Base-by-base conservation (phyloP, 2,797 vertebrate species). In the Enteromius viviparus region DNA sequence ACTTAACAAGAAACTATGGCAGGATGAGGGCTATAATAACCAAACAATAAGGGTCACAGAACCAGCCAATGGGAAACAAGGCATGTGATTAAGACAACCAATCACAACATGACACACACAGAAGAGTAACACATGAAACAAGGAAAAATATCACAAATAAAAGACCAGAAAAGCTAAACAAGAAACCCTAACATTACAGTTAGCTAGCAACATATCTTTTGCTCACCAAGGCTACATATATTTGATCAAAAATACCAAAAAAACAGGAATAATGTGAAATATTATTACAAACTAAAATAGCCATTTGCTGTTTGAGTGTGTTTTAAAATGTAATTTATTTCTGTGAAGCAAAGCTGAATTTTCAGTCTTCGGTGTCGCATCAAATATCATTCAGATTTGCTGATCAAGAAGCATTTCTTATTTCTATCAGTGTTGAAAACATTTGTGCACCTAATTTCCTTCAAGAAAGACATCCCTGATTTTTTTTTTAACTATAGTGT, bases 321-420 rank as follows among this genome's bases (percentile, higher is more conserved):
- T 6, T 32, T 32, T 51, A 3, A 51, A 72, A 51, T 51, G 26
- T 21, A 12, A 72, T 72, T 19, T 51, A 32, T 21, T 51, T 9
- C 0, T 72, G 26, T 51, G 45, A 29, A 1, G 2, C 12, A 62
- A 29, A 15, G 58, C 23, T 62, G 23, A 0, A 71, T 71, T 49
- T 49, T 71, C 45, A 72, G 70, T 51, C 45, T 72, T 51, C 17
- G 32, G 47, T 11, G 69, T 74, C 47, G 53, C 71, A 14, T 7
- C 49, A 34, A 6, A 53, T 34, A 53, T 74, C 47, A n/a, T 34
- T 34, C 26, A 5, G 17, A 32, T 51, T 51, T 72, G 0, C 8
- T 32, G n/a, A 12, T 62, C 10, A 62, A 29, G 42, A 32, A 51
- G 5, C 47, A 51, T 12, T 51, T 51, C 9, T 32, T 3, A 14